Percentiles rank a stretch among this genome's conserved stretches.
phyloP scores from a whole-genome alignment of 2,888 invertebrate species.

The Lomographa bimaculata region DNA sequence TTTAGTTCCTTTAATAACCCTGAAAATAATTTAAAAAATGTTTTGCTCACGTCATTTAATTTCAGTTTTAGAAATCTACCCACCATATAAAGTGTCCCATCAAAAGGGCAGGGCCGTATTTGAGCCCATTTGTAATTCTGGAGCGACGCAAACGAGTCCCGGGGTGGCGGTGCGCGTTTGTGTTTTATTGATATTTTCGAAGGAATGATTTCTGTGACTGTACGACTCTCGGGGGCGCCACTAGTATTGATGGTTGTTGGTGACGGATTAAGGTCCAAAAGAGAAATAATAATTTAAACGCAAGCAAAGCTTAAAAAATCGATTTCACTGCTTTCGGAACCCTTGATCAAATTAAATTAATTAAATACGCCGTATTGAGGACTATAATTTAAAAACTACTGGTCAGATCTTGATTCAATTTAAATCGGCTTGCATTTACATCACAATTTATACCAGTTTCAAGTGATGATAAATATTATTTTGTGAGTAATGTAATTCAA shows the following conservation, averaged over 20 bases:
- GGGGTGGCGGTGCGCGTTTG: constrained; percentile 50
- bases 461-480: too few species aligned
- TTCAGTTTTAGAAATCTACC: constrained; percentile 27
- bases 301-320: too few species aligned
- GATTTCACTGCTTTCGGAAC: too few species aligned
- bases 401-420: too few species aligned
- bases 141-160: constrained; percentile 64
- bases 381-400: too few species aligned
- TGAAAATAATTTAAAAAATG: too few species aligned
- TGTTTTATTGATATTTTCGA: constrained; percentile 82
- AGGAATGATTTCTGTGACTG: constrained; percentile 76
- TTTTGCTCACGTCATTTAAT: too few species aligned
- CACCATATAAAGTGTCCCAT: constrained; percentile 76
- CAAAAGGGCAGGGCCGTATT: constrained; percentile 64
- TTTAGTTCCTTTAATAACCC: too few species aligned
- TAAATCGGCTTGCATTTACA: too few species aligned
- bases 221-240: constrained; percentile 67
- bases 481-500: too few species aligned
- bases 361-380: too few species aligned
- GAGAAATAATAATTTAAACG: constrained; percentile 12
- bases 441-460: too few species aligned
- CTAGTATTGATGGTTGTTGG: constrained; percentile 67
- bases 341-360: neutral
- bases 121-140: constrained; percentile 67
- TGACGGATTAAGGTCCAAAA: constrained; percentile 48